Base-by-base conservation (phyloP, 2,888 invertebrate genomes). In the Apantesis nais region DNA sequence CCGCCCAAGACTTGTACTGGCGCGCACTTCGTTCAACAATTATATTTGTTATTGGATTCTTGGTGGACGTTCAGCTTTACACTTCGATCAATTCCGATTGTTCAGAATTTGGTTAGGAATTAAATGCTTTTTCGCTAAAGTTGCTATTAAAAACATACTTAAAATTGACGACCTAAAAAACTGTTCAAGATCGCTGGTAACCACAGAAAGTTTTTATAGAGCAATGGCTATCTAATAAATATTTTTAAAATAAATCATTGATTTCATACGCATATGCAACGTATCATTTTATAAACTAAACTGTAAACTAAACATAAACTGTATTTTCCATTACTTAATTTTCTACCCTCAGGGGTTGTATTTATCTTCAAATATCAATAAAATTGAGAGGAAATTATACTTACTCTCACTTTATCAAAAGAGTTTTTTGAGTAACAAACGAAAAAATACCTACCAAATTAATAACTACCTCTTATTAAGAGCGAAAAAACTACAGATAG, bases 1-100 rank as follows among this genome's bases (percentile, higher is more conserved):
- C 94, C 94, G 93, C 83, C 86, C 68, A 75, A 74, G 74, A 79
- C 75, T 70, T 69, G 83, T 81, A 80, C 78, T 77, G 81, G 82
- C 79, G 88, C 71, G 78, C 76, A 77, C 83, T 77, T 73, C 68
- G 60, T 62, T 66, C 44, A 41, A 67, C 74, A 71, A 67, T 58
- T 71, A 74, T 77, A 72, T 71, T 74, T 74, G 71, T 65, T 74
- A 70, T 71, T 74, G 68, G 65, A 72, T 66, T 67, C 72, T 60
- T 22, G 39, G 25, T 29, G 61, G 31, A 41, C 63, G 68, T 64
- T 39, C 55, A 39, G 55, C 29, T 55, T 63, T 62, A 39, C 62
- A 63, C 58, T 58, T 41, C 41, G 34, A n/a, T 58, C 44, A 58
- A 34, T 68, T 39, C 19, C 9, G 31, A 65, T 22, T 65, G 39